These are phyloP conservation scores for Macrostomum lignano DNA, from an alignment of 1,140 invertebrate genomes.

Conservation along the genomic window DNA sequence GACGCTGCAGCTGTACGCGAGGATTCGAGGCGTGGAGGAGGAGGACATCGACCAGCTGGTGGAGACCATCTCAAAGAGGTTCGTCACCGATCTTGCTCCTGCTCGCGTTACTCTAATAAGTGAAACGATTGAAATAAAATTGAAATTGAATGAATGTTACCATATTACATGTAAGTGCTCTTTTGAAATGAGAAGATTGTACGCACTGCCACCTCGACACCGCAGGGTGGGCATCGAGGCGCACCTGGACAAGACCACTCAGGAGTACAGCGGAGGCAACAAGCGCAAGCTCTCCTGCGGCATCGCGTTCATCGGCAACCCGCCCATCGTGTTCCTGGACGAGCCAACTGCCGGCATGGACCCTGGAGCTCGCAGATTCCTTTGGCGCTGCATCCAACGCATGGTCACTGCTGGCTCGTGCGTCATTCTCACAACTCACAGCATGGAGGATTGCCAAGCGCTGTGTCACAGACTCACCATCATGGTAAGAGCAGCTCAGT, in stretches of 20 bases:
- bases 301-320: slow-evolving; percentile 36
- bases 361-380: slow-evolving; percentile 30
- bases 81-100: slow-evolving; percentile 12
- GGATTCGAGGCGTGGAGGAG: slow-evolving; percentile 36
- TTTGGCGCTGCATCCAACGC: no score
- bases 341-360: slow-evolving; percentile 36
- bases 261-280: slow-evolving; percentile 37
- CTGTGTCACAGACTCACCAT: no score
- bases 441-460: no score
- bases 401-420: no score
- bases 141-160: no score
- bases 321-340: slow-evolving; percentile 47
- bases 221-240: slow-evolving; percentile 13
- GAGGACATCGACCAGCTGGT: slow-evolving; percentile 26
- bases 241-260: slow-evolving; percentile 19
- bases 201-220: not conserved
- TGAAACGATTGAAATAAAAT: not conserved
- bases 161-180: no score
- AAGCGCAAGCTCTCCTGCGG: slow-evolving; percentile 31
- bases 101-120: not conserved
- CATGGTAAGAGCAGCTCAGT: no score
- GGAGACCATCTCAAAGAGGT: slow-evolving; percentile 24
- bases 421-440: no score
- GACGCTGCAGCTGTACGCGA: slow-evolving; percentile 41
- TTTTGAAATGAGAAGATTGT: slow-evolving; percentile 8